Evolutionary conservation across 2,888 invertebrate species (phyloP), one percentile per base, ranked within the genome.

Genomic region (Elegia similella): DNA sequence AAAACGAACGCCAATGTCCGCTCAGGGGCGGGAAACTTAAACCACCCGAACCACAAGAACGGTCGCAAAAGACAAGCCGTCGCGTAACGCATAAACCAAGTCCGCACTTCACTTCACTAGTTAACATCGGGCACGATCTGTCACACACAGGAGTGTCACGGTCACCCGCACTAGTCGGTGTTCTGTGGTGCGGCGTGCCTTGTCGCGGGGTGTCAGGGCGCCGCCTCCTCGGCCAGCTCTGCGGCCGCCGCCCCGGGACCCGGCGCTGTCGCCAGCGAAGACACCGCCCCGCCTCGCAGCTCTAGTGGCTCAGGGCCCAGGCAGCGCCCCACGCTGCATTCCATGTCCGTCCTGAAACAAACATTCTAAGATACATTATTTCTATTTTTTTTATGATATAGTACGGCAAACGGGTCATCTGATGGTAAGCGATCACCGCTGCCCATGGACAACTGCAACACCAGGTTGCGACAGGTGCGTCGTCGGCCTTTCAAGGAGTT

Each of bases 321-420:
- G 56, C 83, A 85, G 1, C 88, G 80, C 0, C 86, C 90, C n/a
- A 91, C 90, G 67, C 90, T 91, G 79, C 87, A 86, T 62, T 91
- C 91, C 90, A 91, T 89, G 56, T 91, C 90, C 62, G 89, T 86
- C 42, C 90, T 91, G 70, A 0, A 75, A 76, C 17, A 29, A 48
- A 48, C 15, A 52, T 29, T 13, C 13, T 55, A 34, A 42, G 54
- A 56, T 43, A 32, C 57, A 8, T 23, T n/a, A n/a, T 34, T 3
- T 3, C 5, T 13, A 23, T 23, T 3, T 23, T 5, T 23, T 2
- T 5, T 23, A 23, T 23, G 2, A 23, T 23, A 23, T n/a, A n/a
- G n/a, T n/a, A n/a, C n/a, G n/a, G n/a, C n/a, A n/a, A n/a, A n/a
- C n/a, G n/a, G n/a, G n/a, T n/a, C n/a, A n/a, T n/a, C n/a, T n/a